Evolutionary conservation across 92 coral and sea anemone genomes (phyloP).

Genomic region (Zoanthus gigantus): DNA sequence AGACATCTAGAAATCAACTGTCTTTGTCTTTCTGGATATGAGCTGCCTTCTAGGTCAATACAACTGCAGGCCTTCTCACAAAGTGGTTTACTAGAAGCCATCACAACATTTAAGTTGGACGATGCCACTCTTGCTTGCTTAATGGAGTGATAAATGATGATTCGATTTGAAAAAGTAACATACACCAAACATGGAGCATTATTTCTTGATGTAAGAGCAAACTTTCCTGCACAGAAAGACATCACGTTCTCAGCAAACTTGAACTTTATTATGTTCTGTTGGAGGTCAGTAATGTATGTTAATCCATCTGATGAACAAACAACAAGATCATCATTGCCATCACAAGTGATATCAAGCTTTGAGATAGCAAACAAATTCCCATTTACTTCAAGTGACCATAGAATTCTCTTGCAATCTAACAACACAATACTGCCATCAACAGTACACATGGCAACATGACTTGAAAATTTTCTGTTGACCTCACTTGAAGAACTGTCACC

Average conservation of each 20-base stretch:
- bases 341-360: constrained; percentile 85
- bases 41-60: constrained; percentile 25
- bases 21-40: constrained; percentile 59
- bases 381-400: constrained; percentile 82
- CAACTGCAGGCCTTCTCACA: neutral
- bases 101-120: constrained; percentile 61
- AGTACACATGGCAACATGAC: constrained; percentile 77
- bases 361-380: constrained; percentile 85
- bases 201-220: constrained; percentile 63
- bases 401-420: constrained; percentile 72
- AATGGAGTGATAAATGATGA: constrained; percentile 83
- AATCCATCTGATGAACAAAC: constrained; percentile 90
- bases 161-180: constrained; percentile 87
- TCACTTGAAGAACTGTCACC: constrained; percentile 30
- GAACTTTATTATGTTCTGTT: constrained; percentile 85
- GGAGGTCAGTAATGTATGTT: constrained; percentile 84
- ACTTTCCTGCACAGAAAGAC: constrained; percentile 89
- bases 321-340: constrained; percentile 86
- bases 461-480: constrained; percentile 31
- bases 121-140: constrained; percentile 71
- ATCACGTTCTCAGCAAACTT: constrained; percentile 83
- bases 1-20: constrained; percentile 67
- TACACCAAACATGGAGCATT: constrained; percentile 89
- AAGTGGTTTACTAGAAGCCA: constrained; percentile 31
- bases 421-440: constrained; percentile 80